Conservation (phyloP, 1,140 invertebrate species). For the Melitaea cinxia region DNA sequence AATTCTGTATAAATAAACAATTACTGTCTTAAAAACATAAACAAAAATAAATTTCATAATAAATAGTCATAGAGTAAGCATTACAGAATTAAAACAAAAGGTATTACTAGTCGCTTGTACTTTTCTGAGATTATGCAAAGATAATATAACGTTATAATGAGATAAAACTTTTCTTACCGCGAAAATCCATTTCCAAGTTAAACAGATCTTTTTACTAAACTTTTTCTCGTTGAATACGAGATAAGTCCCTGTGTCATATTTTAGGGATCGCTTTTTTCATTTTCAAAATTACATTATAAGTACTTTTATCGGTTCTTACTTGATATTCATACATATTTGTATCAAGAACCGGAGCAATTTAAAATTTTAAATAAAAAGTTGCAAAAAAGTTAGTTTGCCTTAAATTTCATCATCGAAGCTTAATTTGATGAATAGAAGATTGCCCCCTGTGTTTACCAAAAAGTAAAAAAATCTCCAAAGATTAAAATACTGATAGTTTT, state of each 20-base stretch:
- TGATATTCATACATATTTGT: too few relatives aligned
- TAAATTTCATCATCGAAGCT: too few relatives aligned
- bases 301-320: too few relatives aligned
- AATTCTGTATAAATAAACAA: too few relatives aligned
- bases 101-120: not conserved
- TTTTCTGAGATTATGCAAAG: conserved; percentile 24
- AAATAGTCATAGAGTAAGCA: too few relatives aligned
- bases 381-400: too few relatives aligned
- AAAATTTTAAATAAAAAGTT: too few relatives aligned
- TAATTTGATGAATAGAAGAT: too few relatives aligned
- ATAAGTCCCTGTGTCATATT: conserved; percentile 23
- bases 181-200: conserved; percentile 29
- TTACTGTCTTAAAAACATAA: not conserved
- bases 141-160: conserved; percentile 22
- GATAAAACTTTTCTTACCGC: conserved; percentile 21
- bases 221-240: conserved; percentile 11
- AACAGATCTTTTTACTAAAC: conserved; percentile 27
- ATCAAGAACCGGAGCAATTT: too few relatives aligned
- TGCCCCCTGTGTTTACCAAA: too few relatives aligned
- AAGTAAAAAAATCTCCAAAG: too few relatives aligned
- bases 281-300: not conserved
- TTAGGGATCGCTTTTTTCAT: not conserved
- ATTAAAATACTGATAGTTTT: too few relatives aligned
- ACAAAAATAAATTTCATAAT: not conserved
- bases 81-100: conserved; percentile 1